These are phyloP conservation scores for Eupeodes latifasciatus DNA, from an alignment of 2,888 invertebrate species.

Conservation along the genomic window DNA sequence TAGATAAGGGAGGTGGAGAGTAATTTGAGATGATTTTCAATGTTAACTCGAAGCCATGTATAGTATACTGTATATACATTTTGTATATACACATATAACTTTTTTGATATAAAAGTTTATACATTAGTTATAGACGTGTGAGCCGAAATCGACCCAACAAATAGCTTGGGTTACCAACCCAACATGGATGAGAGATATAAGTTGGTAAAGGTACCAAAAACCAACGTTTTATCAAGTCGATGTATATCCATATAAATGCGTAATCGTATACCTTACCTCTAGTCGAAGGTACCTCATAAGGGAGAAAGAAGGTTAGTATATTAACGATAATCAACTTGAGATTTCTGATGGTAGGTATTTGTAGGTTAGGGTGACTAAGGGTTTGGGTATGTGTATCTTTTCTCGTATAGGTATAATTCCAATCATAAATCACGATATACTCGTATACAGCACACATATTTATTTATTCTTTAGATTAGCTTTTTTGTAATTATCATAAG, in stretches of 20 bases:
- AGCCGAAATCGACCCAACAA: background rate
- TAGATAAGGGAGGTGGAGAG: constrained; percentile 21
- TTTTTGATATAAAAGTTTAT: constrained; percentile 29
- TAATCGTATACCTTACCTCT: background rate
- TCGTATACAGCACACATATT: background rate
- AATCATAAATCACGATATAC: constrained; percentile 12
- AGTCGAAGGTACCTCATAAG: background rate
- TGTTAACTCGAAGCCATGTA: constrained; percentile 40
- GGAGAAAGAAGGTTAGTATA: background rate
- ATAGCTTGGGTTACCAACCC: constrained; percentile 27
- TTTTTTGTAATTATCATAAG: constrained; percentile 40
- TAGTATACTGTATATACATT: background rate
- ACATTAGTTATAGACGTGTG: constrained; percentile 38
- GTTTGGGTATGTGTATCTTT: background rate
- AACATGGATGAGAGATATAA: too few relatives aligned
- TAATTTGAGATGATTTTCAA: constrained; percentile 61
- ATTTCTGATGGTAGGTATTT: background rate
- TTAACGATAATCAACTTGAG: constrained; percentile 41
- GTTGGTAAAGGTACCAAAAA: background rate
- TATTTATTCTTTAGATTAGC: background rate
- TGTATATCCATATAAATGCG: too few relatives aligned
- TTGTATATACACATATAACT: background rate
- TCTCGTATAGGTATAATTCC: background rate
- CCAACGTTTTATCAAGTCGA: background rate
- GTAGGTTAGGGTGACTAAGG: background rate